Conservation (phyloP, 2,113 vertebrate genomes). For the Ifrita kowaldi region DNA sequence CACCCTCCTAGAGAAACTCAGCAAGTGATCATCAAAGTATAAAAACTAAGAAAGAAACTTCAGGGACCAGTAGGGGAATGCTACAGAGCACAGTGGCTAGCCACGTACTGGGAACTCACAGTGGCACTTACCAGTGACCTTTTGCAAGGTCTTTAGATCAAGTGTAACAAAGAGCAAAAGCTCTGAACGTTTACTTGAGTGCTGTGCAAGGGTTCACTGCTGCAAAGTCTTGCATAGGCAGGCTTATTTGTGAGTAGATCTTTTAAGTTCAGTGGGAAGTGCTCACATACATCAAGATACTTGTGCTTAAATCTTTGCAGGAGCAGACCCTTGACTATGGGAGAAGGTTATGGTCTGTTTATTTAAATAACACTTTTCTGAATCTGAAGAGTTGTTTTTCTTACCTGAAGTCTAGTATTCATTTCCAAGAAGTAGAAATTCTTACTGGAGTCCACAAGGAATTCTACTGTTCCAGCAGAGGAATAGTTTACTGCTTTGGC, state of each 20-base stretch:
- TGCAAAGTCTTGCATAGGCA: not conserved
- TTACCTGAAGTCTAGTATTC: conserved; percentile 97
- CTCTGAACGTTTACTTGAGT: not conserved
- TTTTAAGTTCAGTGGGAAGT: conserved; percentile 2
- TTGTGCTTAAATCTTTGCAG: not conserved
- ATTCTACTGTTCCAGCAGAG: conserved; percentile 97
- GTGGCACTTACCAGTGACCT: conserved; percentile 27
- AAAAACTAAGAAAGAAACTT: conserved; percentile 67
- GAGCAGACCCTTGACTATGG: not conserved
- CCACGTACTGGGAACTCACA: conserved; percentile 11
- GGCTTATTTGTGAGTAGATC: not conserved
- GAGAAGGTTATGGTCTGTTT: not conserved
- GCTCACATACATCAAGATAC: not conserved
- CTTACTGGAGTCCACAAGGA: conserved; percentile 91
- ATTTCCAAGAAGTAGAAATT: conserved; percentile 99
- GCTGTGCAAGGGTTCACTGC: not conserved
- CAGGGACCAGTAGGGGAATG: not conserved
- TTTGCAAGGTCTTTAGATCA: conserved; percentile 36
- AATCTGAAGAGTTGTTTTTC: conserved; percentile 24
- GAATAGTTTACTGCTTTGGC: conserved; percentile 93
- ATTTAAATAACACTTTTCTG: conserved; percentile 29
- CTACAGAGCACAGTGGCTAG: conserved; percentile 19
- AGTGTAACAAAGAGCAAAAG: conserved; percentile 41
- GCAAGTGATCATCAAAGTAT: not conserved
- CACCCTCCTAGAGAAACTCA: not conserved